Evolutionary conservation across 2,888 invertebrate species (phyloP).

Genomic region (Synergus laeviventris): DNA sequence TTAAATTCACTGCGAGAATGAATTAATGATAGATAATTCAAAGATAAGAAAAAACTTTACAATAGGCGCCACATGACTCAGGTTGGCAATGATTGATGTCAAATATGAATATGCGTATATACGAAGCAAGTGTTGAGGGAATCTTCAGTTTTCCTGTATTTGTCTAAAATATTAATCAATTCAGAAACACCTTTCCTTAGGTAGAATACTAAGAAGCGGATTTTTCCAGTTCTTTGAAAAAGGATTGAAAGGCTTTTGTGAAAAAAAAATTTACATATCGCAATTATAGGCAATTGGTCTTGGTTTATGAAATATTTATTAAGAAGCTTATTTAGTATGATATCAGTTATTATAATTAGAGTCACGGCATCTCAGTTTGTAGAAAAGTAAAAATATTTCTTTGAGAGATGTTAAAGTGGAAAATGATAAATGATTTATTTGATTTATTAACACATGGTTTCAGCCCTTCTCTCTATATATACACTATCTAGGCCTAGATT

Average conservation of each 20-base stretch:
- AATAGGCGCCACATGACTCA: no score
- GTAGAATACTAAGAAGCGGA: background rate
- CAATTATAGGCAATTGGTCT: background rate
- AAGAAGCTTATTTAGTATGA: background rate
- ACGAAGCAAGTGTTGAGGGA: background rate
- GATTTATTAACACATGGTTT: no score
- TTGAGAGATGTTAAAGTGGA: background rate
- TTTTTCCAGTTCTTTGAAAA: constrained; percentile 14
- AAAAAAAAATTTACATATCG: background rate
- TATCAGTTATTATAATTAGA: background rate
- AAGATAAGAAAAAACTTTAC: background rate
- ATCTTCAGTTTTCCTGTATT: background rate
- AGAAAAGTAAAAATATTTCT: background rate
- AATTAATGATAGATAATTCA: background rate
- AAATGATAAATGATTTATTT: no score
- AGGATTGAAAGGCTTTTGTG: constrained; percentile 6
- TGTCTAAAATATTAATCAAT: background rate
- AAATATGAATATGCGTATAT: no score
- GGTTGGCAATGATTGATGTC: no score
- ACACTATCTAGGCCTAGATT: no score
- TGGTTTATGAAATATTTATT: background rate
- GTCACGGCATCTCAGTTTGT: background rate
- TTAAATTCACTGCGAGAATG: background rate
- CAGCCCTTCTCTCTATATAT: no score
- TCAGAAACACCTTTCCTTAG: background rate